phyloP scores from a whole-genome alignment of 2,113 vertebrate genomes.

The Corythaixoides concolor region DNA sequence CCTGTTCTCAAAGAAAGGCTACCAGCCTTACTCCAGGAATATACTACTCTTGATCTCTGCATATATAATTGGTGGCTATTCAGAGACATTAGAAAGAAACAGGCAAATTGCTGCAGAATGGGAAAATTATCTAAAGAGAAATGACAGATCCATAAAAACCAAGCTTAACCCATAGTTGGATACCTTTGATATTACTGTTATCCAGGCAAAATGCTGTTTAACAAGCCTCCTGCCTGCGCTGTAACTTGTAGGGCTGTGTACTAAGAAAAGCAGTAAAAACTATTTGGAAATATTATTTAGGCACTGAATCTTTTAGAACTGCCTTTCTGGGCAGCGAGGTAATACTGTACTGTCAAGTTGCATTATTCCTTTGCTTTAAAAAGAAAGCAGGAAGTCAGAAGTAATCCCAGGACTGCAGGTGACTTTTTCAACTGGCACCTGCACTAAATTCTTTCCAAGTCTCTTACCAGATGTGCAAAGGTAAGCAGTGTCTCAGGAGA shows the following conservation, averaged over 20 bases:
- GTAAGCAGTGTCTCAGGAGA: neutral
- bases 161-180: neutral
- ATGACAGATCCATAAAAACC: neutral
- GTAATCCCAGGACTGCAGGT: neutral
- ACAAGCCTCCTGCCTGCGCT: neutral
- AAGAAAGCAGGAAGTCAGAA: neutral
- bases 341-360: neutral
- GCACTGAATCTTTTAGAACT: neutral
- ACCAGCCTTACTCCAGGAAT: neutral
- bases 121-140: neutral
- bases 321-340: neutral
- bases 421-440: constrained; percentile 20
- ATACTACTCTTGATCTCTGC: neutral
- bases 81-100: neutral
- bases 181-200: neutral
- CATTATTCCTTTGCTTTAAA: neutral
- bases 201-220: neutral
- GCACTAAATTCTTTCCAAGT: neutral
- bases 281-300: neutral
- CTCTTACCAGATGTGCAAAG: neutral
- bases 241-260: neutral
- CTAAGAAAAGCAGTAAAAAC: neutral
- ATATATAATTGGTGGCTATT: neutral
- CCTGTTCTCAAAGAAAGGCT: neutral
- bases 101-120: neutral